Percentiles rank a stretch among this genome's conserved stretches.
Evolutionary conservation across 2,888 invertebrate species (phyloP).

Genomic region (Rhagium mordax): DNA sequence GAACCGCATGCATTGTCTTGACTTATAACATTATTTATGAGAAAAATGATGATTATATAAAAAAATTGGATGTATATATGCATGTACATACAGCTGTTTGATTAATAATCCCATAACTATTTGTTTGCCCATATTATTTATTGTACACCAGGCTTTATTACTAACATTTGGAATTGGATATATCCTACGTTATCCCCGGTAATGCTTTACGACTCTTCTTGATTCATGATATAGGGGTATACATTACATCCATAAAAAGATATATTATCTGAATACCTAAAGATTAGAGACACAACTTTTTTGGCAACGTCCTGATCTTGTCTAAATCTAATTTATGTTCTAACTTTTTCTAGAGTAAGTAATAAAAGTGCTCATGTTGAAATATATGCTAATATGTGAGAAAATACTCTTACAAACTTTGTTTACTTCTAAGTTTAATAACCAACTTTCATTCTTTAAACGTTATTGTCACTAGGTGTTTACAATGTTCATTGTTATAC

Average conservation of each 20-base stretch:
- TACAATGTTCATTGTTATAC: too few species aligned
- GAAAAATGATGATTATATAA: too few species aligned
- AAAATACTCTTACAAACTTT: background rate
- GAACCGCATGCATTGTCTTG: too few species aligned
- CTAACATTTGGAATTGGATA: background rate
- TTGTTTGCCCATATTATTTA: background rate
- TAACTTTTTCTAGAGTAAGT: background rate
- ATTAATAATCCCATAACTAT: background rate
- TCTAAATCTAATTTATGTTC: conserved; percentile 1
- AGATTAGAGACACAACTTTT: conserved; percentile 7
- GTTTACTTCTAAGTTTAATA: background rate
- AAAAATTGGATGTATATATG: too few species aligned
- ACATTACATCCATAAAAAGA: conserved; percentile 12
- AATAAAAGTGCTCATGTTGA: background rate
- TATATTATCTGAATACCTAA: background rate
- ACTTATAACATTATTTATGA: too few species aligned
- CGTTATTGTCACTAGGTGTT: background rate
- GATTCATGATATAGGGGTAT: background rate
- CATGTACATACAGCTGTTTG: too few species aligned
- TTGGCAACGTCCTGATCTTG: background rate
- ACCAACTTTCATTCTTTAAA: background rate
- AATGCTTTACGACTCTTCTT: background rate
- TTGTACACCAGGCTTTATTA: background rate
- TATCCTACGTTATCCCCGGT: background rate
- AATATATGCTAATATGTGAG: background rate